Base-by-base conservation (phyloP, 64 coral and sea anemone genomes). In the Platygyra sinensis region DNA sequence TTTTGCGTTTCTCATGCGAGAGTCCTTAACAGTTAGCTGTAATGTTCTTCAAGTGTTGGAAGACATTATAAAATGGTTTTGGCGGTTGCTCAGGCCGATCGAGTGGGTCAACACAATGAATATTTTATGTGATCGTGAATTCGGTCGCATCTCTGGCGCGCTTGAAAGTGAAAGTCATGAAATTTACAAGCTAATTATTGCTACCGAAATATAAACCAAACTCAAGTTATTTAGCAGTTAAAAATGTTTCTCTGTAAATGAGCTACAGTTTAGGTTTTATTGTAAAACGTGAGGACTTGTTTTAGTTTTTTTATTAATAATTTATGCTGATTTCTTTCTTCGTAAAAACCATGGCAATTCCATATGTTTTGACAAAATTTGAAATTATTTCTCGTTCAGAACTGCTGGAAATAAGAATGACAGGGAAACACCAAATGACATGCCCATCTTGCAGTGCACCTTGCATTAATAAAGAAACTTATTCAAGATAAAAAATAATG, bases 61-160 rank as follows among this genome's bases (percentile, higher is more conserved):
- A 69, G 65, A 69, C 22, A 27, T n/a, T 69, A 69, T 50, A 46
- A 77, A 64, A 16, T 65, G 19, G 18, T 65, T 82, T 65, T 55
- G 31, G 30, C 17, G 57, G 14, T 65, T 24, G 12, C 32, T 63
- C 80, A 14, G 30, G 10, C 4, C 3, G 42, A 46, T 46, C 39
- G 60, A 14, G 18, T 82, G 80, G 18, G 60, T 82, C 80, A 82
- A 62, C n/a, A 80, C 32, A 82, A 65, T 82, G 10, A 82, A 82
- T 82, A 82, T 64, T 82, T 82, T 64, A 82, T 64, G 60, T 22
- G 29, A 64, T 31, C 80, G 22, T 27, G n/a, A 69, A 69, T 27
- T 69, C 9, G 12, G 65, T 24, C 65, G 65, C 22, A 69, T 69
- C 22, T 69, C 22, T 69, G 65, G 22, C 11, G 65, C 8, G 65